These are phyloP conservation scores for Cylindroiulus punctatus DNA, from an alignment of 2,888 invertebrate genomes.

Conservation along the genomic window DNA sequence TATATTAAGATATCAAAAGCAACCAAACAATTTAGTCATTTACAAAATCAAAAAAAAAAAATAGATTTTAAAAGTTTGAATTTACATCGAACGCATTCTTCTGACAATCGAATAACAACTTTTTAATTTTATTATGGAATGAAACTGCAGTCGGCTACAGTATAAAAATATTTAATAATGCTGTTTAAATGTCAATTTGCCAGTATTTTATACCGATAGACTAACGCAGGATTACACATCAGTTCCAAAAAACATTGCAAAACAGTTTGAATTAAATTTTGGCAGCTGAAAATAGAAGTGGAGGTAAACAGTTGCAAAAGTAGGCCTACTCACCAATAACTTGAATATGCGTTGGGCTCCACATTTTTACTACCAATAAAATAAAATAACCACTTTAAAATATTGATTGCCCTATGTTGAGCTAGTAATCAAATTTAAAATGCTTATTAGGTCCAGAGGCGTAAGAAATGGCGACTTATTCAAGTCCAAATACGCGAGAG, in stretches of 20 bases:
- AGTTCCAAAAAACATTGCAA: slow-evolving; percentile 2
- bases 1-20: neutral
- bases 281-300: neutral
- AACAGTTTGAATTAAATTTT: slow-evolving; percentile 25
- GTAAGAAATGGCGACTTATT: slow-evolving; percentile 4
- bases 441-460: neutral
- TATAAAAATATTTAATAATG: no score
- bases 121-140: neutral
- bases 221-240: neutral
- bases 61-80: neutral
- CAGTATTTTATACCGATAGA: neutral
- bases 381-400: neutral
- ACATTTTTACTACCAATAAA: neutral
- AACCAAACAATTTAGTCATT: neutral
- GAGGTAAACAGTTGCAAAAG: neutral
- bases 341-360: slow-evolving; percentile 40
- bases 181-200: neutral
- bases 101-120: neutral
- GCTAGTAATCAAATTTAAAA: slow-evolving; percentile 11
- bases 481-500: neutral
- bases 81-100: slow-evolving; percentile 3
- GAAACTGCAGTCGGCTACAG: neutral
- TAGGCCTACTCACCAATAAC: slow-evolving; percentile 48
- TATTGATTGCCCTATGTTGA: neutral
- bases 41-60: neutral